A percentile compares a stretch with the other conserved stretches of the same genome.
These are phyloP conservation scores for Sitta europaea DNA, from an alignment of 2,113 vertebrate species.

Conservation along the genomic window DNA sequence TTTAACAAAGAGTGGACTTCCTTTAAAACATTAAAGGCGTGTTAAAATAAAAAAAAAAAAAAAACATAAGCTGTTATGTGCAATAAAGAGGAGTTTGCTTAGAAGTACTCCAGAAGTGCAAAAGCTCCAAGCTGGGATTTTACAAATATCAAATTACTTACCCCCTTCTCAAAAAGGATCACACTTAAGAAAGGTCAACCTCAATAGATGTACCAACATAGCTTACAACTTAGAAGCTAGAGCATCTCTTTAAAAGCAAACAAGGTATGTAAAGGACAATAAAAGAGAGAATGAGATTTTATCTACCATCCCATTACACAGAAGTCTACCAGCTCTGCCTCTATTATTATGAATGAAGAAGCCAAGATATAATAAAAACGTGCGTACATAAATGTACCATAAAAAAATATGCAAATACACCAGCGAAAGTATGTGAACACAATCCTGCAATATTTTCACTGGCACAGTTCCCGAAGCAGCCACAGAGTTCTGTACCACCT, in stretches of 20 bases:
- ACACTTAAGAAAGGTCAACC: background rate
- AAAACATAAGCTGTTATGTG: too few relatives aligned
- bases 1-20: background rate
- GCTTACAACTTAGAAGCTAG: background rate
- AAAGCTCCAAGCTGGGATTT: background rate
- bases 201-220: background rate
- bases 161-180: background rate
- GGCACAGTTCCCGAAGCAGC: background rate
- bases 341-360: background rate
- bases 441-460: background rate
- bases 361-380: background rate
- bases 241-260: background rate
- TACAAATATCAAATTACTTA: background rate
- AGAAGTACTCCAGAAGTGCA: background rate
- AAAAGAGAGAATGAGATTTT: background rate
- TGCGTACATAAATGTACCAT: background rate
- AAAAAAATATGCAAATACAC: background rate
- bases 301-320: background rate
- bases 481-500: background rate
- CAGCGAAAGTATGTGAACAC: background rate
- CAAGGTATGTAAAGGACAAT: background rate
- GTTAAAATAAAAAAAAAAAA: conserved; percentile 7
- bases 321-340: background rate
- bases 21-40: background rate
- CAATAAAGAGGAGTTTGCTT: background rate